Percentiles rank a stretch among this genome's conserved stretches.
These are phyloP conservation scores for Sapayoa aenigma DNA, from an alignment of 2,113 vertebrate species.

Conservation along the genomic window DNA sequence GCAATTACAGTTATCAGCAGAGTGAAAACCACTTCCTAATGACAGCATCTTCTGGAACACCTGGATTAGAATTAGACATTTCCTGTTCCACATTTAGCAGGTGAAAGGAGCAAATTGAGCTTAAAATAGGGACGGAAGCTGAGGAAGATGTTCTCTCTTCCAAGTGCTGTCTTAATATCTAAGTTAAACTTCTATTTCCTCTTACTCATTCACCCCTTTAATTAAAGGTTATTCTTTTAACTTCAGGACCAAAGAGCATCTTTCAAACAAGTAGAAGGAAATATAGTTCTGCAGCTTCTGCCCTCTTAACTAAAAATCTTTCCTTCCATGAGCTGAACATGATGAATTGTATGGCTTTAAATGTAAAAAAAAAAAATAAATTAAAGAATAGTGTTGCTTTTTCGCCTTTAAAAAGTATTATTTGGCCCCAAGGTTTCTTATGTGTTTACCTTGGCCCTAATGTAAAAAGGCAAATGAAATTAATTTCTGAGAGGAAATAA, in stretches of 20 bases:
- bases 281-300: neutral
- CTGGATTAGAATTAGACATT: neutral
- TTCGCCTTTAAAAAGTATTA: neutral
- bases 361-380: neutral
- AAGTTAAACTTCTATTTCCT: neutral
- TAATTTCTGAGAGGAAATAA: conserved; percentile 42
- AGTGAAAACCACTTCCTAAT: neutral
- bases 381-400: neutral
- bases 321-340: neutral
- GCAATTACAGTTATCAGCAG: neutral
- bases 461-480: conserved; percentile 26
- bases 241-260: neutral
- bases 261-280: neutral
- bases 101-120: neutral
- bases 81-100: neutral
- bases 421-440: neutral
- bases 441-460: conserved; percentile 4
- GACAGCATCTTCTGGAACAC: neutral
- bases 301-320: neutral
- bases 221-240: neutral
- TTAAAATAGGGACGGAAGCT: neutral
- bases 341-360: neutral
- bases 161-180: neutral
- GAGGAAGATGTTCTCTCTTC: neutral
- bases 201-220: neutral